A percentile compares a stretch with the other conserved stretches of the same genome.
phyloP scores from a whole-genome alignment of 2,113 vertebrate species.

The Zosterops lateralis region DNA sequence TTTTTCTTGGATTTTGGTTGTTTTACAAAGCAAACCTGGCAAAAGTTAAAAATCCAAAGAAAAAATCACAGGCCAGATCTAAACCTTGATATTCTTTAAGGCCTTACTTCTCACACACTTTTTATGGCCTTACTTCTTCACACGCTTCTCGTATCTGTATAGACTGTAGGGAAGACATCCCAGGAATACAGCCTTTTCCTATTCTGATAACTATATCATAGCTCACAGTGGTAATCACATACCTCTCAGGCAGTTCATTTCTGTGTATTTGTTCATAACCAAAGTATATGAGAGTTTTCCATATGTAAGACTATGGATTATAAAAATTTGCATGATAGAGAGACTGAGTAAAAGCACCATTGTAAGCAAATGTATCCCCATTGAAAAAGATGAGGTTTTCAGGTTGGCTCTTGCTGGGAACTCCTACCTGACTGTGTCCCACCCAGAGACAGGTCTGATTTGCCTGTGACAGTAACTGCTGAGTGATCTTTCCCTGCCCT shows the following conservation, averaged over 20 bases:
- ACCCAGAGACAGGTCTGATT: neutral
- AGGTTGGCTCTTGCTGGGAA: neutral
- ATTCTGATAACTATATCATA: neutral
- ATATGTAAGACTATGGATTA: neutral
- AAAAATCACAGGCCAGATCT: neutral
- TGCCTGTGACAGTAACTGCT: neutral
- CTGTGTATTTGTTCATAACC: neutral
- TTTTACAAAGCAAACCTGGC: neutral
- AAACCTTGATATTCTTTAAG: neutral
- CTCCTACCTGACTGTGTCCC: neutral
- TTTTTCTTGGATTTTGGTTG: neutral
- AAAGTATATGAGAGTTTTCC: neutral
- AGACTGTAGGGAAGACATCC: neutral
- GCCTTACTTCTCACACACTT: neutral
- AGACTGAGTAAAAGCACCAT: neutral
- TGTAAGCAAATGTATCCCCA: neutral
- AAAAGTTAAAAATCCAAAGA: neutral
- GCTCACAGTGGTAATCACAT: neutral
- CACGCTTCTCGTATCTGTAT: accelerated
- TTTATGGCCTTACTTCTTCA: neutral
- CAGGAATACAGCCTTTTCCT: neutral
- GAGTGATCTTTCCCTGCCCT: neutral
- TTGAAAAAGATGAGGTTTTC: neutral
- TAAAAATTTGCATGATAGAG: slow-evolving; percentile 9
- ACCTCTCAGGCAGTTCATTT: neutral